Percentiles rank a stretch among this genome's conserved stretches.
phyloP scores from a whole-genome alignment of 2,113 vertebrate species.

The Indicator indicator region DNA sequence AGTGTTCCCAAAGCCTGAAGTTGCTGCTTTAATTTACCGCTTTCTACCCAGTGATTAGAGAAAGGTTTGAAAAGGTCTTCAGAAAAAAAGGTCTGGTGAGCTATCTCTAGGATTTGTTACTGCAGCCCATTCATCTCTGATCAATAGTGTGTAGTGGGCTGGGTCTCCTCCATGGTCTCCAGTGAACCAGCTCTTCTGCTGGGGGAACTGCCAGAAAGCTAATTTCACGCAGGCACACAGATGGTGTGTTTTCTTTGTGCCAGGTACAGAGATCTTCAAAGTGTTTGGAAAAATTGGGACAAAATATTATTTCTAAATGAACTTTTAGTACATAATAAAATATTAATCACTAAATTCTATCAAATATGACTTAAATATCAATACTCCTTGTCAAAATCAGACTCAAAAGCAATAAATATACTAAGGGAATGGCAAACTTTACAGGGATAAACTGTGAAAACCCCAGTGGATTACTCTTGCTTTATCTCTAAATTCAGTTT shows the following conservation, averaged over 20 bases:
- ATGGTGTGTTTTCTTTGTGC: not conserved
- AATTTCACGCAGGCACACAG: not conserved
- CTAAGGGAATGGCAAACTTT: not conserved
- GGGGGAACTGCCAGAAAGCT: not conserved
- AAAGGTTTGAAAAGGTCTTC: slow-evolving; percentile 77
- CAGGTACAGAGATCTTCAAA: not conserved
- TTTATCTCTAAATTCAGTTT: not conserved
- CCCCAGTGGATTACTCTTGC: not conserved
- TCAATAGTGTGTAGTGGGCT: slow-evolving; percentile 51
- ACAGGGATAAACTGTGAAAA: not conserved
- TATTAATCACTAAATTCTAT: not conserved
- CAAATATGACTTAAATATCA: not conserved
- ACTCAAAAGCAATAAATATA: not conserved
- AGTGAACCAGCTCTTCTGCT: slow-evolving; percentile 23
- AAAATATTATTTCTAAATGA: not conserved
- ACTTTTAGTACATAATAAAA: not conserved
- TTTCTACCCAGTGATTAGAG: slow-evolving; percentile 68
- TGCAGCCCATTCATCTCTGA: slow-evolving; percentile 51
- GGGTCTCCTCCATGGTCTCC: slow-evolving; percentile 40
- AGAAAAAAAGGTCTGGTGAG: slow-evolving; percentile 42
- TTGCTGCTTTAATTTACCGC: slow-evolving; percentile 70
- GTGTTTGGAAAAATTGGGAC: not conserved
- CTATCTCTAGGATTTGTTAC: slow-evolving; percentile 69
- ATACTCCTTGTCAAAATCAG: not conserved
- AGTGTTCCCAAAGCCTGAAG: slow-evolving; percentile 61